These are phyloP conservation scores for Acanthosepion esculentum DNA, from an alignment of 2,888 invertebrate genomes.

Conservation along the genomic window DNA sequence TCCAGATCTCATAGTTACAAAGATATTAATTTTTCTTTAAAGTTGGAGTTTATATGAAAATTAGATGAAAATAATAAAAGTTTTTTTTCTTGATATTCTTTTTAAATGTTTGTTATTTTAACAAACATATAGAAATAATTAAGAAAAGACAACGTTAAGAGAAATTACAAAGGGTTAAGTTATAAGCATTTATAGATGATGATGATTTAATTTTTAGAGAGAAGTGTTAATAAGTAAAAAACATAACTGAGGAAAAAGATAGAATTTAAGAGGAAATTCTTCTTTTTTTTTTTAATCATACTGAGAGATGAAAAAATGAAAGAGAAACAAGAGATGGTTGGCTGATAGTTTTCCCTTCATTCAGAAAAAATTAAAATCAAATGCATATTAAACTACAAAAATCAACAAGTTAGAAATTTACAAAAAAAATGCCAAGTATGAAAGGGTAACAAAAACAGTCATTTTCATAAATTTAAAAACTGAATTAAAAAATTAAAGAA, in stretches of 20 bases:
- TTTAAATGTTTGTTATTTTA: too few species aligned
- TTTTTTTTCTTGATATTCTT: too few species aligned
- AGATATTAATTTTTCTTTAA: too few species aligned
- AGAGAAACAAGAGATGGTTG: neutral
- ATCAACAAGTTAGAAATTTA: neutral
- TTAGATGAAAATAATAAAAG: too few species aligned
- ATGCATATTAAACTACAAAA: neutral
- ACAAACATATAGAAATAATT: too few species aligned
- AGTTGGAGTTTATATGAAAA: too few species aligned
- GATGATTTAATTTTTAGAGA: neutral
- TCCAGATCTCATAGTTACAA: too few species aligned
- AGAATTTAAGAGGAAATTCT: neutral
- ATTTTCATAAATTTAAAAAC: neutral
- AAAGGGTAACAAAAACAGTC: neutral
- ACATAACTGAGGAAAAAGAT: neutral
- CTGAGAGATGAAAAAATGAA: neutral
- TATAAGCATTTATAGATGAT: neutral
- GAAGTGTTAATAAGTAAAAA: too few species aligned
- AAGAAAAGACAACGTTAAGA: neutral
- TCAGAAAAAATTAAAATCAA: neutral
- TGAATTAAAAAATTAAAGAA: neutral
- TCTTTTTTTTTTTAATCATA: neutral
- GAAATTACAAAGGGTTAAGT: neutral
- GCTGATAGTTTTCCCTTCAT: neutral
- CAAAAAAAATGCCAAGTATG: neutral